Conservation (phyloP, 2,113 vertebrate genomes). For the Prolemur simus region DNA sequence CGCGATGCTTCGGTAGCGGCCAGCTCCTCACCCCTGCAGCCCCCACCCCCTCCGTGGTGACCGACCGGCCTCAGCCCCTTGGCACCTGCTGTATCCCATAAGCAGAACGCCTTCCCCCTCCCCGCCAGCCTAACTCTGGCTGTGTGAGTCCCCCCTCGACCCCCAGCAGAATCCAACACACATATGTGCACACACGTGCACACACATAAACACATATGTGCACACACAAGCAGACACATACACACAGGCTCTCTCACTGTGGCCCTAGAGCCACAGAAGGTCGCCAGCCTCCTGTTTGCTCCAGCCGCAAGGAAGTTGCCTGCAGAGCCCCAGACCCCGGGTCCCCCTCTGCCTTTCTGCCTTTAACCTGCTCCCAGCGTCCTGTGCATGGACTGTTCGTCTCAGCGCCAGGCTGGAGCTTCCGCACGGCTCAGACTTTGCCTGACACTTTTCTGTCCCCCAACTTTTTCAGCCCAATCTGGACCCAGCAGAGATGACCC, state of each 20-base stretch:
- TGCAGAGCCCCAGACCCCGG: not conserved
- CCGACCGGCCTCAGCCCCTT: not conserved
- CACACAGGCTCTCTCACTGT: not conserved
- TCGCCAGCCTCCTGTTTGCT: not conserved
- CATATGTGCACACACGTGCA: not conserved
- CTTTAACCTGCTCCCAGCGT: not conserved
- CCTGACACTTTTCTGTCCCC: not conserved
- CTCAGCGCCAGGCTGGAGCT: not conserved
- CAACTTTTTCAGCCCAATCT: not conserved
- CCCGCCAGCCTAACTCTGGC: not conserved
- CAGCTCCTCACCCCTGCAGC: not conserved
- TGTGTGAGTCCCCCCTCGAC: not conserved
- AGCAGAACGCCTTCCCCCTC: not conserved
- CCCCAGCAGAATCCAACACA: not conserved
- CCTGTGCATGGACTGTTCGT: not conserved
- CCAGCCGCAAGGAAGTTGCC: not conserved
- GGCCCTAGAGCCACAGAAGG: not conserved
- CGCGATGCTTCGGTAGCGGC: not conserved
- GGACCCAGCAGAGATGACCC: not conserved
- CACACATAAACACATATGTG: not conserved
- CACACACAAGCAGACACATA: not conserved
- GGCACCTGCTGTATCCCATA: not conserved
- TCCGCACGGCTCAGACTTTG: not conserved
- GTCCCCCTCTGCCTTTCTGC: not conserved
- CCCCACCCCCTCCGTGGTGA: not conserved